Percentiles rank a stretch among this genome's conserved stretches.
phyloP scores from a whole-genome alignment of 2,113 vertebrate genomes.

The Antigone vipio region DNA sequence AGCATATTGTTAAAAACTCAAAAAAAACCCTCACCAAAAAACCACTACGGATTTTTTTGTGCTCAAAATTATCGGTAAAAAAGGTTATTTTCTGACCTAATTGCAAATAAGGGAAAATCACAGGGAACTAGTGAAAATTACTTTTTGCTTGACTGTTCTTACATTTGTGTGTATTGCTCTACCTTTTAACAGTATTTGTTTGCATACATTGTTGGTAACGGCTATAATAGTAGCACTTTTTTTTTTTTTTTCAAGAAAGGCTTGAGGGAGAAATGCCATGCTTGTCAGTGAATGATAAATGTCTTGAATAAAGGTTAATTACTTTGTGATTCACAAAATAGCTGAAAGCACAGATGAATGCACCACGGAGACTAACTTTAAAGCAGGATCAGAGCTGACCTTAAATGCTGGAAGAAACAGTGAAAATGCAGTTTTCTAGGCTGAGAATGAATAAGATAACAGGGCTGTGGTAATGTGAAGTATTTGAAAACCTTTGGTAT shows the following conservation, averaged over 20 bases:
- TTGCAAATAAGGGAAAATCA: neutral
- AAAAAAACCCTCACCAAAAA: neutral
- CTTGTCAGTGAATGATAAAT: constrained; percentile 41
- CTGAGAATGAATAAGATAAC: neutral
- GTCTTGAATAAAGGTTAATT: constrained; percentile 58
- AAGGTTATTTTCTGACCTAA: neutral
- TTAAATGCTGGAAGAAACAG: neutral
- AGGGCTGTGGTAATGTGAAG: neutral
- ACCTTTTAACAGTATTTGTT: neutral
- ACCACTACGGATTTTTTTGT: neutral
- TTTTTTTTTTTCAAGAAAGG: neutral
- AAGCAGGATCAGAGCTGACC: neutral
- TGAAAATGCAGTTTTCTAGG: neutral
- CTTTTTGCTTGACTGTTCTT: neutral
- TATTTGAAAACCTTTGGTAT: neutral
- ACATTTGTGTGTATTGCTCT: neutral
- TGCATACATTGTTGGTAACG: neutral
- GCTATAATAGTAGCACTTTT: neutral
- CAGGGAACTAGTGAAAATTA: neutral
- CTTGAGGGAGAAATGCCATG: constrained; percentile 29
- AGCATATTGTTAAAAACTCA: neutral
- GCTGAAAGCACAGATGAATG: neutral
- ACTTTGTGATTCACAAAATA: constrained; percentile 28
- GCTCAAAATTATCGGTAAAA: neutral
- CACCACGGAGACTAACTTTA: neutral